A percentile compares a stretch with the other conserved stretches of the same genome.
Conservation (phyloP, 1,140 invertebrate species). For the Drosophila ironensis region DNA sequence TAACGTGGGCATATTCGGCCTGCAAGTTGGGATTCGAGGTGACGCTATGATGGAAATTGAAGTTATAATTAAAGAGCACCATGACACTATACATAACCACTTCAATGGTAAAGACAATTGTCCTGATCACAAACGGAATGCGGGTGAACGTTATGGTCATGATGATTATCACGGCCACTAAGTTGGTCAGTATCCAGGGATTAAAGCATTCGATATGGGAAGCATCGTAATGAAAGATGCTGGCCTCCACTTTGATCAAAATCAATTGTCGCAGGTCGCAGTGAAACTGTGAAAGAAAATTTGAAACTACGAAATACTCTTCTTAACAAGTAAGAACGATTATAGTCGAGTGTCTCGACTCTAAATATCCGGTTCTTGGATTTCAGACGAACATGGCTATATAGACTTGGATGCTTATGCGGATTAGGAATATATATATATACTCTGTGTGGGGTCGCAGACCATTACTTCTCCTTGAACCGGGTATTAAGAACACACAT, state of each 20-base stretch:
- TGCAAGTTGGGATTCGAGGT: constrained; percentile 86
- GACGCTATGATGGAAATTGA: constrained; percentile 84
- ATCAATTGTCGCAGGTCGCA: constrained; percentile 17
- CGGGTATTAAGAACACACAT: too few relatives aligned
- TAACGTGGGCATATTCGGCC: constrained; percentile 86
- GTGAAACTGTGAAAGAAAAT: constrained; percentile 4
- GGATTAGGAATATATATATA: too few relatives aligned
- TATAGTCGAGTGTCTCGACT: too few relatives aligned
- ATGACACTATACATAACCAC: constrained; percentile 87
- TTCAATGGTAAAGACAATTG: constrained; percentile 85
- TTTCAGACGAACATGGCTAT: too few relatives aligned
- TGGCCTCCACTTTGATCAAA: constrained; percentile 28
- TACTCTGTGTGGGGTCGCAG: too few relatives aligned
- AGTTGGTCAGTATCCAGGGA: constrained; percentile 90
- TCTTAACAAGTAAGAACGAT: too few relatives aligned
- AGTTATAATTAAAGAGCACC: constrained; percentile 84
- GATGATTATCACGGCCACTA: constrained; percentile 88
- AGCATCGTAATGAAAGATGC: constrained; percentile 40
- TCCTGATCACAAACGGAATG: constrained; percentile 91
- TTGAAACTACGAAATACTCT: background rate
- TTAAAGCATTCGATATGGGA: constrained; percentile 81
- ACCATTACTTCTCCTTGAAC: too few relatives aligned
- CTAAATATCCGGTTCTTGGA: too few relatives aligned
- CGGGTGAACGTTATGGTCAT: constrained; percentile 91
- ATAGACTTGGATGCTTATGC: too few relatives aligned